Percentiles rank a stretch among this genome's conserved stretches.
phyloP scores from a whole-genome alignment of 64 coral and sea anemone species.

The Acropora yongei region DNA sequence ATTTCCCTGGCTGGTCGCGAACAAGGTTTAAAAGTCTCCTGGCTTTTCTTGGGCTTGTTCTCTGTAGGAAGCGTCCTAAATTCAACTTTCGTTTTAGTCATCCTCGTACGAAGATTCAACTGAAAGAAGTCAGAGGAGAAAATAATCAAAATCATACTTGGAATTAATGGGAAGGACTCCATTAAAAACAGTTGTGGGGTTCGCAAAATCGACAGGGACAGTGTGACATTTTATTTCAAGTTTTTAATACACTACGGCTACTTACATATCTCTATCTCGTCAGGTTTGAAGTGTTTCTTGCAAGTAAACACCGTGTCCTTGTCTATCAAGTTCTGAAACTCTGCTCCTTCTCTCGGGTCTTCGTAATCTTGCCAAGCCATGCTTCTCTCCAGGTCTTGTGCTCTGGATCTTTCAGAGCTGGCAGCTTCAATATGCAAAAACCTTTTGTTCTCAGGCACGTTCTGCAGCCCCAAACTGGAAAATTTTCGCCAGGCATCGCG shows the following conservation, averaged over 20 bases:
- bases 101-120: background rate
- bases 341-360: conserved; percentile 6
- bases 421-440: conserved; percentile 37
- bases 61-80: background rate
- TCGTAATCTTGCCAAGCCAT: conserved; percentile 36
- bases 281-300: conserved; percentile 42
- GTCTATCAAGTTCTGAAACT: conserved; percentile 18
- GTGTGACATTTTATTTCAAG: background rate
- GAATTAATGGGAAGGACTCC: background rate
- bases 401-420: background rate
- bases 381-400: conserved; percentile 22
- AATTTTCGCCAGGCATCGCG: background rate
- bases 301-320: conserved; percentile 41
- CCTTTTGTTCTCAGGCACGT: conserved; percentile 36
- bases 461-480: conserved; percentile 39
- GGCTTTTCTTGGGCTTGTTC: conserved; percentile 39
- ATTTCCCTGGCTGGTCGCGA: conserved; percentile 3
- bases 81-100: conserved; percentile 14
- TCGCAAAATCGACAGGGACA: too few species aligned
- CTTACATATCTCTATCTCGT: conserved; percentile 49
- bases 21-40: conserved; percentile 2
- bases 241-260: background rate
- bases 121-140: background rate
- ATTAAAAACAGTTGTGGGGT: too few species aligned
- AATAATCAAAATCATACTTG: background rate